Conservation (phyloP, 23 tunicate genomes). For the Clavelina lepadiformis region DNA sequence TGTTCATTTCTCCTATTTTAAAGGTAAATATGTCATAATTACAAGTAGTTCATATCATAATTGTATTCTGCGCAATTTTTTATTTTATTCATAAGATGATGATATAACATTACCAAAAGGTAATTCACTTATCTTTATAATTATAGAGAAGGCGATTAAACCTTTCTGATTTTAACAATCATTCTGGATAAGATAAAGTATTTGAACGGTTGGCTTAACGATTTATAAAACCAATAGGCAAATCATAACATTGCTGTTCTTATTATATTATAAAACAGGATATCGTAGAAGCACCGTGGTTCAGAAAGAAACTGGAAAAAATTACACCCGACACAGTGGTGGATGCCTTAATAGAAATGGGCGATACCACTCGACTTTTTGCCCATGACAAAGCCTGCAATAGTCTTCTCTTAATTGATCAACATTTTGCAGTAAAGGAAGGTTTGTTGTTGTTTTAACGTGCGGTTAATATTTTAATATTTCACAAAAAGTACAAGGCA, state of each 20-base stretch:
- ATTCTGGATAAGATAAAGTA: too few relatives aligned
- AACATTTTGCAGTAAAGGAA: conserved; percentile 9
- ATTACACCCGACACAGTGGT: conserved; percentile 40
- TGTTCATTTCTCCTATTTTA: conserved; percentile 3
- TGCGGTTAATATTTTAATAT: too few relatives aligned
- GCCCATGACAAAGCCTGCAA: conserved; percentile 57
- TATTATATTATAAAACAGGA: conserved; percentile 7
- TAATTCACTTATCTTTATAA: too few relatives aligned
- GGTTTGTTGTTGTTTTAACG: conserved; percentile 2
- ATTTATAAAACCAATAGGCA: not conserved
- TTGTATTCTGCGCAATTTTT: not conserved
- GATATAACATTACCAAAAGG: too few relatives aligned
- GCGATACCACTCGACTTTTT: conserved; percentile 31
- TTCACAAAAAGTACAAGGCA: too few relatives aligned
- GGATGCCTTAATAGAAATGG: conserved; percentile 36
- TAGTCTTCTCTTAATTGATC: too few relatives aligned
- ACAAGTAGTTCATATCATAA: not conserved
- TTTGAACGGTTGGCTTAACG: too few relatives aligned
- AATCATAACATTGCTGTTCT: not conserved
- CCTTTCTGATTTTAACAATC: too few relatives aligned
- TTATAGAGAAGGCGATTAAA: too few relatives aligned
- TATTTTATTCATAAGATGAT: too few relatives aligned
- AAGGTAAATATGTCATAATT: conserved; percentile 2
- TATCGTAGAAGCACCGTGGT: conserved; percentile 46
- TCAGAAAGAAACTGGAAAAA: conserved; percentile 38